Evolutionary conservation across 2,113 vertebrate genomes (phyloP).

Genomic region (Motacilla tschutschensis): DNA sequence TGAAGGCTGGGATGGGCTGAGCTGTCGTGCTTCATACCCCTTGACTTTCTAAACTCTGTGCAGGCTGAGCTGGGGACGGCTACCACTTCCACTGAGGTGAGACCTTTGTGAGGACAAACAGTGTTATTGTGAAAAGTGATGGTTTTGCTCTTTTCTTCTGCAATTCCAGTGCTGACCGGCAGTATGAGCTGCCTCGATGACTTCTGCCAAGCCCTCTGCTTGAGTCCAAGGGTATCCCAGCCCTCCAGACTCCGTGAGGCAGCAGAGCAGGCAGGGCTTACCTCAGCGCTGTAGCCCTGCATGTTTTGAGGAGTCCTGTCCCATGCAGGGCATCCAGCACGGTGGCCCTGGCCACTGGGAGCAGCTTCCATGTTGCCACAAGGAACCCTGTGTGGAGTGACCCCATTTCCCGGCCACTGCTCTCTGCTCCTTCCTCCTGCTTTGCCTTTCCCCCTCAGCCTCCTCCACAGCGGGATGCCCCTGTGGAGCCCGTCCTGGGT

Average conservation of each 20-base stretch:
- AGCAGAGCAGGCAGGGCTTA: fast-evolving
- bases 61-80: too few relatives aligned
- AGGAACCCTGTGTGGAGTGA: fast-evolving
- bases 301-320: fast-evolving
- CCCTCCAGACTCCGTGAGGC: fast-evolving
- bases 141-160: not conserved
- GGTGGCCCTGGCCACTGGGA: fast-evolving
- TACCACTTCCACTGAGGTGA: fast-evolving
- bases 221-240: not conserved
- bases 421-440: not conserved
- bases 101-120: fast-evolving
- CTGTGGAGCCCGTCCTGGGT: fast-evolving
- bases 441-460: too few relatives aligned
- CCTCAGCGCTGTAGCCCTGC: fast-evolving
- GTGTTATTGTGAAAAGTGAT: fast-evolving
- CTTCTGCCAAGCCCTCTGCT: not conserved
- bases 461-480: fast-evolving
- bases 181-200: fast-evolving
- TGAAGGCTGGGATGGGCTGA: fast-evolving
- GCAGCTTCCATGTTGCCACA: fast-evolving
- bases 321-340: fast-evolving
- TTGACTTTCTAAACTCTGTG: fast-evolving
- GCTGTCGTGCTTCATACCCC: fast-evolving
- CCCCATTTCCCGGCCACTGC: fast-evolving
- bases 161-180: not conserved